Conservation (phyloP, 2,888 invertebrate genomes). For the Eilema caniola region DNA sequence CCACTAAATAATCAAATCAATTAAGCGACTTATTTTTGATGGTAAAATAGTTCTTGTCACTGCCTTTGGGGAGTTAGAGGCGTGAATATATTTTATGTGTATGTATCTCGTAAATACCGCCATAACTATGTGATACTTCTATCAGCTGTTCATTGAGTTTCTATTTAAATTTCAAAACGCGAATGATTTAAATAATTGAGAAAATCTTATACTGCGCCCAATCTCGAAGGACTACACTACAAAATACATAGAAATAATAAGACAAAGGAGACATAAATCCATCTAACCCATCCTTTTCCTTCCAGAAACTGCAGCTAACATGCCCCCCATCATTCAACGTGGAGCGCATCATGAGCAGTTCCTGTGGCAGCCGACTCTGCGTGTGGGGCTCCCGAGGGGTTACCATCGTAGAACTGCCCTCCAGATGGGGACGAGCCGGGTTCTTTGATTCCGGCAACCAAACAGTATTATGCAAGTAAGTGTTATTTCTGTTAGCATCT, state of each 20-base stretch:
- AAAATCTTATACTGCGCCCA: too few species aligned
- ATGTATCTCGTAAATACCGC: too few species aligned
- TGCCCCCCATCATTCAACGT: slow-evolving; percentile 90
- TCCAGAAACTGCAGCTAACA: slow-evolving; percentile 90
- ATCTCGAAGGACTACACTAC: too few species aligned
- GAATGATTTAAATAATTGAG: too few species aligned
- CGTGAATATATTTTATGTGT: too few species aligned
- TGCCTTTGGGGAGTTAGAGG: too few species aligned
- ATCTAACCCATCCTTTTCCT: not conserved
- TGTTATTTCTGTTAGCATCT: slow-evolving; percentile 33
- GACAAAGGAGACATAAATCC: not conserved
- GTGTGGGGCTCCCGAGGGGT: slow-evolving; percentile 91
- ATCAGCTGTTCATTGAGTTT: too few species aligned
- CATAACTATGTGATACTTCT: too few species aligned
- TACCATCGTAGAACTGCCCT: slow-evolving; percentile 90
- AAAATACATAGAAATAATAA: not conserved
- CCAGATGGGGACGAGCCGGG: slow-evolving; percentile 90
- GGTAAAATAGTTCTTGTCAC: too few species aligned
- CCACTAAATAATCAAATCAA: too few species aligned
- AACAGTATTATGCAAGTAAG: slow-evolving; percentile 91
- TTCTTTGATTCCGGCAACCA: slow-evolving; percentile 90
- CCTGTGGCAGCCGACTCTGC: slow-evolving; percentile 89
- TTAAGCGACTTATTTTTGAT: too few species aligned
- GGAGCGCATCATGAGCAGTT: slow-evolving; percentile 89
- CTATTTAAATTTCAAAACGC: too few species aligned